phyloP scores from a whole-genome alignment of 2,888 invertebrate genomes.

The Willowsia nigromaculata region DNA sequence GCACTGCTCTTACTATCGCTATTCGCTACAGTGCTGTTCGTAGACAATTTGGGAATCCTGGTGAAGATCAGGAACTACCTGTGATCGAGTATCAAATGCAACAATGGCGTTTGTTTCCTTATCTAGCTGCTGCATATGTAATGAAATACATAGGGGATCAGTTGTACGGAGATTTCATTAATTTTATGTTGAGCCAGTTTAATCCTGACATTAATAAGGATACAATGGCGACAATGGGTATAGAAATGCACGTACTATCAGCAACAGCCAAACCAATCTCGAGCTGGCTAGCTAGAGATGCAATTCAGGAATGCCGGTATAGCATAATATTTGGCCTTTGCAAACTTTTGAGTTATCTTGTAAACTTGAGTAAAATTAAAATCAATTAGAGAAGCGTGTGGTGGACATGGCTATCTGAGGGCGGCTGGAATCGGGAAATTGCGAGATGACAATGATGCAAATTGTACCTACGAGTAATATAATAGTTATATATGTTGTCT shows the following conservation, averaged over 20 bases:
- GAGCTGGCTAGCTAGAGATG: slow-evolving; percentile 92
- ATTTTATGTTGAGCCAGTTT: slow-evolving; percentile 75
- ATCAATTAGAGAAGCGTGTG: slow-evolving; percentile 65
- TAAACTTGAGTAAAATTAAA: no score
- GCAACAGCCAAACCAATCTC: slow-evolving; percentile 84
- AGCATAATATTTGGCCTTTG: no score
- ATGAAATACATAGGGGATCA: slow-evolving; percentile 80
- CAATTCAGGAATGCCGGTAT: slow-evolving; percentile 95
- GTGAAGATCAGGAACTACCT: slow-evolving; percentile 73
- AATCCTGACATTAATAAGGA: slow-evolving; percentile 68
- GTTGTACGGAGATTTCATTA: slow-evolving; percentile 77
- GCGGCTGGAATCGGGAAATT: slow-evolving; percentile 92
- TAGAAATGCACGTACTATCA: slow-evolving; percentile 83
- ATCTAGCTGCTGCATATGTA: slow-evolving; percentile 81
- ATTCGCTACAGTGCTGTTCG: slow-evolving; percentile 82
- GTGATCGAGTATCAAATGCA: slow-evolving; percentile 79
- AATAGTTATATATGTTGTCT: neutral
- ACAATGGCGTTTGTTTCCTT: slow-evolving; percentile 82
- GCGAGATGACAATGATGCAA: slow-evolving; percentile 92
- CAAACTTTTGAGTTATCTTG: neutral
- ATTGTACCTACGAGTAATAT: slow-evolving; percentile 88
- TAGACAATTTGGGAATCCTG: slow-evolving; percentile 78
- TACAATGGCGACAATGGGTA: slow-evolving; percentile 80
- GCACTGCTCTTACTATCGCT: slow-evolving; percentile 80
- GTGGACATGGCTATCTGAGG: slow-evolving; percentile 91